Base-by-base conservation (phyloP, 2,113 vertebrate genomes). In the Gambusia affinis region DNA sequence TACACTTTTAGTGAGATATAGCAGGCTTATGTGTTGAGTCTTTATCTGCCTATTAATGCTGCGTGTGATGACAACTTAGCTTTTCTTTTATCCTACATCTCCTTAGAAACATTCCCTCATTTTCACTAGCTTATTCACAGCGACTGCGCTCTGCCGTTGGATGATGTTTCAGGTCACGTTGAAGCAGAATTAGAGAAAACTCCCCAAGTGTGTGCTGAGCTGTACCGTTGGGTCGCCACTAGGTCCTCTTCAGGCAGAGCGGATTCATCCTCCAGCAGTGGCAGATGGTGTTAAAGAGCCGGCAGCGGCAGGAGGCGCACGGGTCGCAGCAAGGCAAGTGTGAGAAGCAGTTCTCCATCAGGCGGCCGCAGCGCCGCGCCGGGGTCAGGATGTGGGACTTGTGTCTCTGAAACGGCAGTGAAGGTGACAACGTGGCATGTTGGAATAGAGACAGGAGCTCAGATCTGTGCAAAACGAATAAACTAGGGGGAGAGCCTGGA, bases 201-300 rank as follows among this genome's bases (percentile, higher is more conserved):
- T 31, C n/a, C 31, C 8, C 19, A 24, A 35, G 67, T 35, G 12
- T 31, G 29, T 70, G 31, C n/a, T 2, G 19, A 8, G 8, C 27
- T 47, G 66, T 42, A 66, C 37, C 24, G 22, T 24, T 33, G 64
- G 61, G 30, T 72, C 11, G 27, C 28, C 4, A 76, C 83, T 94
- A 94, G 33, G 76, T 82, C 81, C 79, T 93, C 84, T 78, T 93
- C 24, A 82, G 12, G 76, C 95, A 95, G 60, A 83, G 63, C 0
- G 67, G 75, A 51, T 88, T 92, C 60, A 91, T 88, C 70, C 79
- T 94, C 94, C 93, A 94, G 89, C 95, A 95, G 82, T 93, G 90
- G 71, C 95, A 95, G 88, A 95, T 91, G 65, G 94, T 92, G 81
- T 94, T 95, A 81, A 95, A 95, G 79, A 95, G 91, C 30, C 93